Evolutionary conservation across 2,888 invertebrate species (phyloP).

Genomic region (Cordilura impudica): DNA sequence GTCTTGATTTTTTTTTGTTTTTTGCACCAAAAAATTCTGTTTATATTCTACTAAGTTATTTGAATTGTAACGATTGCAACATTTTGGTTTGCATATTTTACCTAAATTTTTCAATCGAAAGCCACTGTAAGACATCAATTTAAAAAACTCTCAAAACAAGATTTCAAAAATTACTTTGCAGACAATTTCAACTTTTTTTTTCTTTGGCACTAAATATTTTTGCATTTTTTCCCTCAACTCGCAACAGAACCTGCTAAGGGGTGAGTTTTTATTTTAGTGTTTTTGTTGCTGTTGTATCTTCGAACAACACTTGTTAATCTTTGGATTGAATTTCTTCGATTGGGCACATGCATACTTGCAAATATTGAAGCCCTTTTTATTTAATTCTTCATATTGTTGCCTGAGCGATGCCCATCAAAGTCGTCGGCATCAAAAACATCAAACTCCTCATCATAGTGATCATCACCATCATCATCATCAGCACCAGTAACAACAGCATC

Average conservation of each 20-base stretch:
- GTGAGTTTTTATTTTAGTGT: constrained; percentile 10
- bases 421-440: constrained; percentile 44
- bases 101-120: too few relatives aligned
- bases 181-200: constrained; percentile 26
- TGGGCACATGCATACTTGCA: constrained; percentile 46
- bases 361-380: constrained; percentile 28
- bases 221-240: constrained; percentile 13
- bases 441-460: background rate
- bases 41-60: too few relatives aligned
- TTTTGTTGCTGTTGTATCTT: background rate
- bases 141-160: constrained; percentile 54
- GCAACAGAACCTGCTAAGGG: constrained; percentile 27
- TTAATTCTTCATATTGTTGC: background rate
- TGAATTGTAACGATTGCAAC: too few relatives aligned
- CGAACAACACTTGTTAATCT: constrained; percentile 52
- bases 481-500: background rate
- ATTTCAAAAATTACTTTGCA: constrained; percentile 50
- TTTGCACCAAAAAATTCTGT: too few relatives aligned
- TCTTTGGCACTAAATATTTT: constrained; percentile 3
- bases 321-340: constrained; percentile 60
- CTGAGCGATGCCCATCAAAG: constrained; percentile 46
- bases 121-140: constrained; percentile 36
- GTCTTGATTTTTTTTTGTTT: too few relatives aligned
- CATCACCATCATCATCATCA: constrained; percentile 21
- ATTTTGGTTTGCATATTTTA: too few relatives aligned